Base-by-base conservation (phyloP, 2,113 vertebrate species). In the Mormyrus lacerda region DNA sequence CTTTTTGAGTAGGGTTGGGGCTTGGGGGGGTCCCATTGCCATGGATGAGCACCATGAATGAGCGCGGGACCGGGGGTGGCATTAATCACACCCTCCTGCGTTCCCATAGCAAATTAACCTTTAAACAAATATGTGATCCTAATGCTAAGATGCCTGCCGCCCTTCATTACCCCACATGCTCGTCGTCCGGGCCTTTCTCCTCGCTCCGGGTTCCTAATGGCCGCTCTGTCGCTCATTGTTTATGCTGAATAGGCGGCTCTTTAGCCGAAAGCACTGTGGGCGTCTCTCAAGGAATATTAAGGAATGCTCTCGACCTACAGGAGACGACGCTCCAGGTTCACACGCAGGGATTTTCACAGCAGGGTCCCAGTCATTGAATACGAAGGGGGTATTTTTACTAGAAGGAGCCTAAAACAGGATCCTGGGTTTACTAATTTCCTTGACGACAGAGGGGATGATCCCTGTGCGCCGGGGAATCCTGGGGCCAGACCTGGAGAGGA, bases 81-180 rank as follows among this genome's bases (percentile, higher is more conserved):
- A 51, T 55, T 87, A 87, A 87, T 53, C 85, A 53, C 84, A 44
- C 24, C 84, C 79, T 84, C 82, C 10, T 79, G 73, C 82, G 21
- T 84, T 84, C 82, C 82, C 82, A 47, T 84, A 47, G 85, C 47
- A 53, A 87, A 87, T 53, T 51, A 87, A 51, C 85, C 50, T 87
- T 87, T 61, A 45, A 87, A 65, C 35, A 87, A 58, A 61, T 58
- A 87, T 65, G 55, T 65, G 87, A 87, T 45, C 31, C 8, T n/a
- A 61, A 42, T 87, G 87, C 53, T 44, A 87, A 53, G 55, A 61
- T 51, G 1, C 19, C 13, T 1, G 19, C 39, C 7, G 11, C 19
- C 55, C 53, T 42, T 87, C 53, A 65, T 87, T 61, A 44, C 13
- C 35, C 48, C 48, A 19, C 17, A 61, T 2, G 27, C 51, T 44